Evolutionary conservation across 2,797 vertebrate species (phyloP), one percentile per base, ranked within the genome.

Genomic region (Amblyopsis hoosieri): DNA sequence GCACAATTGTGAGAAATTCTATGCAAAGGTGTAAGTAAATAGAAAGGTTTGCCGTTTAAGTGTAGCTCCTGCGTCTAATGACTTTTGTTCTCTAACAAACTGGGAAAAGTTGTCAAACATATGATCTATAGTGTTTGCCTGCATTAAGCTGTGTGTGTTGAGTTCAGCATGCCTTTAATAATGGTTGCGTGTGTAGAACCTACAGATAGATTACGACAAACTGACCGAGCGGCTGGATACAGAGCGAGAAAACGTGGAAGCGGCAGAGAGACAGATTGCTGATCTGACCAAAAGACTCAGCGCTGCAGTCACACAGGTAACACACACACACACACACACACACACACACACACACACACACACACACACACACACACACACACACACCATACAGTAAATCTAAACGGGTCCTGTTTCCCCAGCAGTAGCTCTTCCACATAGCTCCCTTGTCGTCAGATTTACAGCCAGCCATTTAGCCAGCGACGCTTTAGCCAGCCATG

Each of bases 201-300:
- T 99, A 76, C 87, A 97, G 87, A 81, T 94, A 75, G 96, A 97
- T 85, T 98, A 97, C 3, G 98, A 99, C 87, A 92, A 89, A 63
- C 96, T 96, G 84, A 94, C 91, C 13, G 97, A 97, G 83, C 82
- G 93, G 75, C 88, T 99, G 92, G 96, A 99, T 91, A 85, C 90
- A 76, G 95, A 96, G 88, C 93, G 87, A 70, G 90, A 89, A 81
- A 94, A 92, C 83, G 87, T 87, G 73, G 91, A 82, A 81, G 89
- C 82, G 59, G 92, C 90, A 12, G 96, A 97, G 81, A 93, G 69
- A 88, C 94, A 94, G 69, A 77, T 94, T 49, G 92, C 93, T 62
- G 97, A 98, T 14, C 90, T 98, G 81, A 93, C 85, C 82, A 95
- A 89, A 83, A 95, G 93, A 57, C 88, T 98, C 68, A 94, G 91